Conservation (phyloP, 92 coral and sea anemone genomes). For the Paramuricea clavata region DNA sequence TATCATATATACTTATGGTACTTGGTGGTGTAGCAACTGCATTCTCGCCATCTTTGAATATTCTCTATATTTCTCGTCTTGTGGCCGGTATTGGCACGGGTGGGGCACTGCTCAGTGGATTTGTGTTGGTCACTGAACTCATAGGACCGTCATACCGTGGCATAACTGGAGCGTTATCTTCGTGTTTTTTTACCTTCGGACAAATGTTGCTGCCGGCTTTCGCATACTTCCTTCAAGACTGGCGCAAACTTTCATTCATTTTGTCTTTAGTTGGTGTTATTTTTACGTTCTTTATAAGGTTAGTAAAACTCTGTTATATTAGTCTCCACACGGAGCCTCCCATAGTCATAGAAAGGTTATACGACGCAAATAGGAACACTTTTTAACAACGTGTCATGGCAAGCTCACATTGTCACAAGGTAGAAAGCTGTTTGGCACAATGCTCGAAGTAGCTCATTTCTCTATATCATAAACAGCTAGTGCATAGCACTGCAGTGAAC, state of each 20-base stretch:
- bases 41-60: constrained; percentile 83
- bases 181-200: constrained; percentile 94
- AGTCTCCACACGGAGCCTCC: not conserved
- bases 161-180: constrained; percentile 89
- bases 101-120: constrained; percentile 90
- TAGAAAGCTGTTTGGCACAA: no score
- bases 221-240: constrained; percentile 86
- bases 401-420: no score
- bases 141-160: constrained; percentile 97
- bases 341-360: no score
- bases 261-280: constrained; percentile 90
- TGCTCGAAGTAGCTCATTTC: no score
- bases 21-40: constrained; percentile 91
- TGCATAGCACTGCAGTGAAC: no score
- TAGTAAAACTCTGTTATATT: constrained; percentile 31
- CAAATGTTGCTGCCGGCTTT: constrained; percentile 83
- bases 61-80: constrained; percentile 77
- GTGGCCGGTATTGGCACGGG: constrained; percentile 92
- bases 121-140: constrained; percentile 94
- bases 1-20: constrained; percentile 82
- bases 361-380: no score
- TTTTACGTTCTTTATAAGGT: constrained; percentile 94
- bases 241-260: constrained; percentile 92
- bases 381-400: no score
- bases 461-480: no score